Conservation (phyloP, 2,797 vertebrate genomes). For the Pagetopsis macropterus region DNA sequence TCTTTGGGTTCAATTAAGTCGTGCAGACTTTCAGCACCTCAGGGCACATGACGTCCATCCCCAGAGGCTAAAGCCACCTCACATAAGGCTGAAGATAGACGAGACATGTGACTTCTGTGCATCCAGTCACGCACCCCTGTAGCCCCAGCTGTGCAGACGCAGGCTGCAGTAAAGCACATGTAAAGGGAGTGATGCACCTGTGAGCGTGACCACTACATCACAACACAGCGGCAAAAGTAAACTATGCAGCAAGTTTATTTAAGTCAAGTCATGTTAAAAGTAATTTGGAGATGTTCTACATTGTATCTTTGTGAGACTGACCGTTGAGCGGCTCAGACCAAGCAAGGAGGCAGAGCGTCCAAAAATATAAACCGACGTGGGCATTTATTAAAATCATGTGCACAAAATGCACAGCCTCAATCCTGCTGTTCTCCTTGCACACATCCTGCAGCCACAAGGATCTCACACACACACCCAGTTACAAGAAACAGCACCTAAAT, state of each 20-base stretch:
- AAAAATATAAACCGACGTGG: too few relatives aligned
- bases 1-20: constrained; percentile 7
- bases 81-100: neutral
- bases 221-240: neutral
- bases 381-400: too few relatives aligned
- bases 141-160: constrained; percentile 22
- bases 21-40: neutral
- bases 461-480: too few relatives aligned
- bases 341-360: too few relatives aligned
- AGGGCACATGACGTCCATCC: neutral
- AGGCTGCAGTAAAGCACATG: neutral
- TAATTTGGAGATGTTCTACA: neutral
- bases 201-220: neutral
- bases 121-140: constrained; percentile 27
- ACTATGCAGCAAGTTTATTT: neutral
- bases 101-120: neutral
- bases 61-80: neutral
- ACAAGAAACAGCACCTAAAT: too few relatives aligned
- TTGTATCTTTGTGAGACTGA: too few relatives aligned
- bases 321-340: too few relatives aligned
- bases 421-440: too few relatives aligned
- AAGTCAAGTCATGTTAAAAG: neutral
- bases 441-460: too few relatives aligned
- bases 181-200: neutral
- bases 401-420: too few relatives aligned